Conservation (phyloP, 2,113 vertebrate genomes). For the Leiothrix lutea region DNA sequence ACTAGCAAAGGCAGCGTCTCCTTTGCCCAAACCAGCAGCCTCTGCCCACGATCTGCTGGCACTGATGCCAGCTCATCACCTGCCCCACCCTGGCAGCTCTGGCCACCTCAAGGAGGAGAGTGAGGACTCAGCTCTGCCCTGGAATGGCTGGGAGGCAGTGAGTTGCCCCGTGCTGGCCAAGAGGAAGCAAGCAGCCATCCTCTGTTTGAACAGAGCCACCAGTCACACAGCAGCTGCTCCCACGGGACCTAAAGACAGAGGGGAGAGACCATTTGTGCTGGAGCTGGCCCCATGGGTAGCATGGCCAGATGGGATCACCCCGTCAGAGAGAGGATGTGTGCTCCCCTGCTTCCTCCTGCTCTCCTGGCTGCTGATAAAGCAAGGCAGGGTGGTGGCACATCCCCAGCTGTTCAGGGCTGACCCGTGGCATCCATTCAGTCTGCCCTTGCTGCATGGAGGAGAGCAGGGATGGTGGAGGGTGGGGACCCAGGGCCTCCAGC, state of each 20-base stretch:
- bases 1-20: not conserved
- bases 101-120: not conserved
- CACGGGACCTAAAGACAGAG: accelerated
- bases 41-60: not conserved
- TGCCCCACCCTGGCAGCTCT: not conserved
- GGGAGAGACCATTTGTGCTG: accelerated
- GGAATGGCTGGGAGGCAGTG: not conserved
- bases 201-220: not conserved
- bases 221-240: not conserved
- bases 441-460: not conserved
- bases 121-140: not conserved
- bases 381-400: accelerated
- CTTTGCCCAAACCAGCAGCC: not conserved
- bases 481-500: accelerated
- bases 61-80: not conserved
- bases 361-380: not conserved
- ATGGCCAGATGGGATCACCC: accelerated
- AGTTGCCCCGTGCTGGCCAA: not conserved
- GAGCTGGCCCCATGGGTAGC: not conserved
- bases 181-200: not conserved
- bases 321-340: not conserved
- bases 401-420: not conserved
- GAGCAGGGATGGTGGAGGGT: not conserved
- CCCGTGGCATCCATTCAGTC: not conserved
- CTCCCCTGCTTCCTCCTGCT: not conserved